Percentiles rank a stretch among this genome's conserved stretches.
Conservation (phyloP, 2,797 vertebrate species). For the Pelochelys cantorii region DNA sequence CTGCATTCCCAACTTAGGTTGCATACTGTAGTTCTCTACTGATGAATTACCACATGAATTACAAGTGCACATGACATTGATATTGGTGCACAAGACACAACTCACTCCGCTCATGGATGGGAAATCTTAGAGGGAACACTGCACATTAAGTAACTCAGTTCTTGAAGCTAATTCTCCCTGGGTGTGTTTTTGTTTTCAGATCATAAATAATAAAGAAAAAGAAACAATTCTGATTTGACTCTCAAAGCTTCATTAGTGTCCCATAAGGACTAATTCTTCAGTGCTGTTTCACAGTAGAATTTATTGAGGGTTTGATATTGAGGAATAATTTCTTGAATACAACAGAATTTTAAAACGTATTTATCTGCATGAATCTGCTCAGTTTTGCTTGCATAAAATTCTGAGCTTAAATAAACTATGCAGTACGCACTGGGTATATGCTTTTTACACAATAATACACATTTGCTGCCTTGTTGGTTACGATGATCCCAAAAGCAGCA, state of each 20-base stretch:
- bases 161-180: background rate
- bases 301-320: background rate
- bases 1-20: too few species aligned
- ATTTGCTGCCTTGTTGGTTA: conserved; percentile 48
- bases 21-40: too few species aligned
- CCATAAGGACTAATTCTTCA: background rate
- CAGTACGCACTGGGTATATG: too few species aligned
- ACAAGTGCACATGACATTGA: too few species aligned
- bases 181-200: background rate
- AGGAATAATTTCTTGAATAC: background rate
- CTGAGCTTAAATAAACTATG: too few species aligned
- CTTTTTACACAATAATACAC: conserved; percentile 65
- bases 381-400: conserved; percentile 59
- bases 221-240: background rate
- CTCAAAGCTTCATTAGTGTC: background rate
- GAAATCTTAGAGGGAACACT: too few species aligned
- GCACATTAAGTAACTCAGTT: too few species aligned
- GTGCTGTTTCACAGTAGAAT: background rate
- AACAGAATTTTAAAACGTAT: fast-evolving
- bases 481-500: conserved; percentile 55
- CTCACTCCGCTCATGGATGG: too few species aligned
- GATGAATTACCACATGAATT: too few species aligned
- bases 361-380: background rate
- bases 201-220: background rate
- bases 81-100: too few species aligned